These are phyloP conservation scores for Micrasema longulum DNA, from an alignment of 1,140 invertebrate genomes.

Conservation along the genomic window DNA sequence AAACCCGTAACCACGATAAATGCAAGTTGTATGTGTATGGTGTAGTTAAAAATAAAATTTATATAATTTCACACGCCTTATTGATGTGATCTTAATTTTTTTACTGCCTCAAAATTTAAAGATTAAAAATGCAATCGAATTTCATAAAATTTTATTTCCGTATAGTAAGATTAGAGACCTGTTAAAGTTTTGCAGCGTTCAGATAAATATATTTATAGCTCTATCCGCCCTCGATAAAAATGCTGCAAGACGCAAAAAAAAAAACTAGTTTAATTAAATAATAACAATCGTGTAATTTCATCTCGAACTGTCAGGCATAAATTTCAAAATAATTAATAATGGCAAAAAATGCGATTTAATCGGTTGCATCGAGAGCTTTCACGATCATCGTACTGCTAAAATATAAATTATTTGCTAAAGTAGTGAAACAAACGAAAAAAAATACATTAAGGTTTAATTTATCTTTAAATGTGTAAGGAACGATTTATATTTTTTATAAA, in stretches of 20 bases:
- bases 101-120: no score
- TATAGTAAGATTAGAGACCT: not conserved
- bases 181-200: not conserved
- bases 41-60: no score
- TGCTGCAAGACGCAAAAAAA: not conserved
- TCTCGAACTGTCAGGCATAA: slow-evolving; percentile 32
- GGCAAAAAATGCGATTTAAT: slow-evolving; percentile 30
- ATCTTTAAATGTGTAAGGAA: no score
- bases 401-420: no score
- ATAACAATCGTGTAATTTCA: slow-evolving; percentile 34
- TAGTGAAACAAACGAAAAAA: no score
- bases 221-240: slow-evolving; percentile 7
- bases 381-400: slow-evolving; percentile 14
- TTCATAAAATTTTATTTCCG: no score
- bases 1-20: no score
- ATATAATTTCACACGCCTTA: no score
- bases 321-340: slow-evolving; percentile 37
- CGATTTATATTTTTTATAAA: not conserved
- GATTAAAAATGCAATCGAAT: no score
- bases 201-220: slow-evolving; percentile 16
- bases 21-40: no score
- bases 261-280: slow-evolving; percentile 38
- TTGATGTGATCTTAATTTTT: no score
- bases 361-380: slow-evolving; percentile 28
- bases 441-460: no score